Base-by-base conservation (phyloP, 2,888 invertebrate species). In the Alsophila aescularia region DNA sequence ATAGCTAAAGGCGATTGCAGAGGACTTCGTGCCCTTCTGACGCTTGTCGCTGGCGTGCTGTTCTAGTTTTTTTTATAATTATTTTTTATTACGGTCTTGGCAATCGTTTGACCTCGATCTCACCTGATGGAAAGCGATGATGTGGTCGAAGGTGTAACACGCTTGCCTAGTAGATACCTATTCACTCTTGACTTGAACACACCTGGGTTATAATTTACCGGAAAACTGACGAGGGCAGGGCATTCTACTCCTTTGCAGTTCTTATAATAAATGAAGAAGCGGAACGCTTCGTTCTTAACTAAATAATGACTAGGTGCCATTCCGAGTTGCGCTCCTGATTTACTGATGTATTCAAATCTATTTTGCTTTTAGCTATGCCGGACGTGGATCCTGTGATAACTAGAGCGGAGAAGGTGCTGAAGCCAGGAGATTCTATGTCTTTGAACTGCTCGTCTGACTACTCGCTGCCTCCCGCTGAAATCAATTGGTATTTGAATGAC, bases 401-500 rank as follows among this genome's bases (percentile, higher is more conserved):
- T 59, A 88, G 87, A 52, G 85, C 89, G 5, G 87, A 87, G 47
- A 86, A 86, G 69, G 74, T 88, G 69, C 75, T 90, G 74, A 87
- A 85, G 69, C 89, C 89, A 0, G 90, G 90, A 35, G 90, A 91
- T 57, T 87, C 87, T 68, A 79, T 88, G 70, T 81, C 87, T 52
- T 78, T 90, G 48, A 91, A 91, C 73, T 91, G 90, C 69, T 82
- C 90, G 10, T 85, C 90, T 10, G 90, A 89, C 73, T 89, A 81
- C 73, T 91, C 90, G 3, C 76, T 91, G 48, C 90, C 90, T 12
- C 80, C 90, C 10, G 79, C 90, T n/a, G 87, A 89, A 58, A 90
- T 91, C 66, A 89, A 88, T 76, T 91, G 90, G 90, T 90, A 88
- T 71, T 84, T 91, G 68, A 89, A 90, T 68, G 81, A 87, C 51